phyloP scores from a whole-genome alignment of 2,113 vertebrate genomes.

The Bos taurus region DNA sequence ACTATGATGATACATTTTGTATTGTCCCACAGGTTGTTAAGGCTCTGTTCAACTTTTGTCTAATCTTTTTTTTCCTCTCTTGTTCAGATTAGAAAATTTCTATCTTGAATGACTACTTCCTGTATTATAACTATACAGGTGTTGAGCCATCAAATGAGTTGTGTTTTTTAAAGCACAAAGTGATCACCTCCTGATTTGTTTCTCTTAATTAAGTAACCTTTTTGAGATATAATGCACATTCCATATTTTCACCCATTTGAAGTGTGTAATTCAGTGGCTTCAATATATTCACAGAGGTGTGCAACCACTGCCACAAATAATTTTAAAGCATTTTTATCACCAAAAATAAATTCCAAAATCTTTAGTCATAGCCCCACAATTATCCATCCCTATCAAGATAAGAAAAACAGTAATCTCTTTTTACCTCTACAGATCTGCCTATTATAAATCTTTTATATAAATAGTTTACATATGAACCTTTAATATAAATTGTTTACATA shows the following conservation, averaged over 20 bases:
- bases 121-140: neutral
- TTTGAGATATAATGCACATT: neutral
- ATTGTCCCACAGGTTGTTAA: neutral
- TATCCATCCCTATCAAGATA: neutral
- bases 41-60: neutral
- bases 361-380: neutral
- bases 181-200: neutral
- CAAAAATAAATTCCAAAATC: neutral
- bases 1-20: neutral
- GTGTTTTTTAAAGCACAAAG: neutral
- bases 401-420: neutral
- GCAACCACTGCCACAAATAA: neutral
- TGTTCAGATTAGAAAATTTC: neutral
- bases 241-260: neutral
- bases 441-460: neutral
- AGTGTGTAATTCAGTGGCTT: neutral
- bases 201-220: neutral
- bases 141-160: neutral
- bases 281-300: neutral
- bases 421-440: neutral
- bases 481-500: neutral
- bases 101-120: neutral
- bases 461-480: neutral
- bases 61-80: neutral
- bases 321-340: neutral